These are phyloP conservation scores for Drosophila kuntzei DNA, from an alignment of 2,888 invertebrate species.

Conservation along the genomic window DNA sequence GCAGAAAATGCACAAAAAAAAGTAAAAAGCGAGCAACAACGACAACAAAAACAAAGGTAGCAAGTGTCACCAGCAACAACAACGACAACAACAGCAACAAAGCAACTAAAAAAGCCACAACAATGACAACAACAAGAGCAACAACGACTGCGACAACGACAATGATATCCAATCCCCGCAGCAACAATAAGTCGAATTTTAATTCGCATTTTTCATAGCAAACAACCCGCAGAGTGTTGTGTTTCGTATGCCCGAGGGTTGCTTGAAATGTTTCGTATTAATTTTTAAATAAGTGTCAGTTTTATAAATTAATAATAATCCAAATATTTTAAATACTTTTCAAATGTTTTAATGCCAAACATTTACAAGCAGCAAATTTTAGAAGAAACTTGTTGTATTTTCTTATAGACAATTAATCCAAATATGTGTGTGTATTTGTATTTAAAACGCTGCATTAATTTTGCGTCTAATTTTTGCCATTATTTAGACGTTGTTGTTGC, in stretches of 20 bases:
- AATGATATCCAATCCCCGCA: conserved; percentile 45
- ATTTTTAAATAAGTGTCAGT: neutral
- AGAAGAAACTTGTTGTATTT: neutral
- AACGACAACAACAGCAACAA: conserved; percentile 21
- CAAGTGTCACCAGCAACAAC: conserved; percentile 37
- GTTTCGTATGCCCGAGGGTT: conserved; percentile 39
- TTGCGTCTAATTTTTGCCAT: conserved; percentile 71
- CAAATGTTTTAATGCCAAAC: neutral
- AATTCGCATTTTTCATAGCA: conserved; percentile 70
- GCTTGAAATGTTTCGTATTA: conserved; percentile 27
- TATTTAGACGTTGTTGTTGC: conserved; percentile 36
- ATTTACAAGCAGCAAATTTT: conserved; percentile 4
- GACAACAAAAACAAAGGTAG: conserved; percentile 17
- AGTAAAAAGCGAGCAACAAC: conserved; percentile 23
- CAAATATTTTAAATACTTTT: neutral
- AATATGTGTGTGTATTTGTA: conserved; percentile 23
- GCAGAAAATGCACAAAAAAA: conserved; percentile 76
- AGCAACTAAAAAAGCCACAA: conserved; percentile 48
- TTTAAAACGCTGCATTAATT: conserved; percentile 54
- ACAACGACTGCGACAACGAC: conserved; percentile 32
- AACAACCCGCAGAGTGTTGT: conserved; percentile 26
- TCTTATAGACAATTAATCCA: neutral
- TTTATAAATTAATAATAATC: neutral
- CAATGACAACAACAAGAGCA: conserved; percentile 14
- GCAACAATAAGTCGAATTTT: conserved; percentile 39